phyloP scores from a whole-genome alignment of 2,113 vertebrate genomes.

The Centrocercus urophasianus region DNA sequence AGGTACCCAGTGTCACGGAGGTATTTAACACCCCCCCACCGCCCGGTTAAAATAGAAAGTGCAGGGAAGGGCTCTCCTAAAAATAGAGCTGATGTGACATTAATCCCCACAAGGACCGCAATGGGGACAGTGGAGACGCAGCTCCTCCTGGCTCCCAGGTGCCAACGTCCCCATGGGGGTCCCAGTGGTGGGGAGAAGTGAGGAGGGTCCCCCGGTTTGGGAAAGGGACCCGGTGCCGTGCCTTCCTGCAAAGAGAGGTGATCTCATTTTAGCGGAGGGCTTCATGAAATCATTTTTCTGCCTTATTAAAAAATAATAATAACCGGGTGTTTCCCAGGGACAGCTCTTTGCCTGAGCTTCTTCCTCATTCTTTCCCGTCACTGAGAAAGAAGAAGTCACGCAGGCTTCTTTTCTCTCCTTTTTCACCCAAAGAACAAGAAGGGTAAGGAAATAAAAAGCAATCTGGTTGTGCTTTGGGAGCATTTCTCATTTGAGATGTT shows the following conservation, averaged over 20 bases:
- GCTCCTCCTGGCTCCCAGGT: background rate
- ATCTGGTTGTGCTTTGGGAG: background rate
- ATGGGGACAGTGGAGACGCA: background rate
- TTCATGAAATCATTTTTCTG: background rate
- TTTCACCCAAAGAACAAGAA: background rate
- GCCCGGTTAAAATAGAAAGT: background rate
- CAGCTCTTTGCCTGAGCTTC: background rate
- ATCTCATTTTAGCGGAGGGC: background rate
- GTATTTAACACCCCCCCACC: background rate
- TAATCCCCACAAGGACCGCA: background rate
- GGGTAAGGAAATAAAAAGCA: too few species aligned
- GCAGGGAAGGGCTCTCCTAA: background rate
- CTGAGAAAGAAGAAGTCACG: background rate
- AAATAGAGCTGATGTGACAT: conserved; percentile 22
- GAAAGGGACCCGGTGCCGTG: background rate
- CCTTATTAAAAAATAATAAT: conserved; percentile 41
- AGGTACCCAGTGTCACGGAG: background rate
- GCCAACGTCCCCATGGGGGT: background rate
- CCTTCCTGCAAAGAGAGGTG: background rate
- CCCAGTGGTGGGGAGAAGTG: background rate
- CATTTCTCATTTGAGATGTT: background rate
- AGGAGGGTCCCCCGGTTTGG: background rate
- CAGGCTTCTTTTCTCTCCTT: background rate
- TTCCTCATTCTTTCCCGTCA: background rate
- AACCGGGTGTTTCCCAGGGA: background rate